A percentile compares a stretch with the other conserved stretches of the same genome.
phyloP scores from a whole-genome alignment of 2,888 invertebrate species.

The Proisotoma minuta region DNA sequence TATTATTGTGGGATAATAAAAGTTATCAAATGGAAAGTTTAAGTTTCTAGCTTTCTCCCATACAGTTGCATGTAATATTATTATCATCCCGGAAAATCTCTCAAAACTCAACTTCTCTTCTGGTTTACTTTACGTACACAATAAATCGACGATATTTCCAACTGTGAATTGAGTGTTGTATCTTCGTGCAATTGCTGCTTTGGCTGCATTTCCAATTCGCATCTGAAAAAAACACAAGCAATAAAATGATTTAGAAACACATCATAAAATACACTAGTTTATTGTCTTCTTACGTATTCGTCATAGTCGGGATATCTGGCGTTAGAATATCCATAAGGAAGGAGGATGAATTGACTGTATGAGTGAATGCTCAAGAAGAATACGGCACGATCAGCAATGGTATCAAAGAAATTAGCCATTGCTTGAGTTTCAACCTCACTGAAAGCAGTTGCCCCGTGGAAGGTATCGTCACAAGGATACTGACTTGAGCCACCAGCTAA shows the following conservation, averaged over 20 bases:
- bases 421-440: constrained; percentile 44
- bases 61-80: not conserved
- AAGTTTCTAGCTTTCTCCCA: not conserved
- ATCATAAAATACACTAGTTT: not conserved
- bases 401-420: constrained; percentile 37
- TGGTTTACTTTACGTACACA: constrained; percentile 52
- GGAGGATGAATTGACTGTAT: constrained; percentile 64
- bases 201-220: constrained; percentile 35
- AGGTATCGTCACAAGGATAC: constrained; percentile 39
- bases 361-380: constrained; percentile 69
- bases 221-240: constrained; percentile 23
- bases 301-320: constrained; percentile 39
- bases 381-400: constrained; percentile 32
- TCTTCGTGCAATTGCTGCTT: constrained; percentile 29
- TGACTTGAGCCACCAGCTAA: constrained; percentile 38
- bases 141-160: constrained; percentile 55
- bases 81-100: constrained; percentile 29
- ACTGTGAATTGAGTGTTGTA: constrained; percentile 37
- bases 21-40: not conserved
- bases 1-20: not conserved
- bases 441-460: constrained; percentile 38
- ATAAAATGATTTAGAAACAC: not conserved
- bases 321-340: constrained; percentile 61
- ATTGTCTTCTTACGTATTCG: constrained; percentile 31
- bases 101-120: too few species aligned